Percentiles rank a stretch among this genome's conserved stretches.
phyloP scores from a whole-genome alignment of 1,140 invertebrate species.

The Macrotrachela quadricornifera region DNA sequence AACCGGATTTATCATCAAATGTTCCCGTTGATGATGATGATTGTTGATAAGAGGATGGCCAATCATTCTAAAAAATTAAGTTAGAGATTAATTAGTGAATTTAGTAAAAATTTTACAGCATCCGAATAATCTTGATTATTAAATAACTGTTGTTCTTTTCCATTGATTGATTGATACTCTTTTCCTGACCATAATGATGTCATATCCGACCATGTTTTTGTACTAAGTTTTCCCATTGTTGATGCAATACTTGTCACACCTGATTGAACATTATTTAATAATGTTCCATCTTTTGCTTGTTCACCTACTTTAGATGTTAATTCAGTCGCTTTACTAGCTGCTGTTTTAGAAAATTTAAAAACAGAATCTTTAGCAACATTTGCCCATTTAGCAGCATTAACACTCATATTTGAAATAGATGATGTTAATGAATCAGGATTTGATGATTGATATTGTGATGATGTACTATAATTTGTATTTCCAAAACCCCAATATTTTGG shows the following conservation, averaged over 20 bases:
- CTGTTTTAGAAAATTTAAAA: not conserved
- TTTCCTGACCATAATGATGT: not conserved
- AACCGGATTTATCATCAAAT: no score
- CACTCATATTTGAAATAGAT: constrained; percentile 1
- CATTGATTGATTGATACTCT: no score
- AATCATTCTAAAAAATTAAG: no score
- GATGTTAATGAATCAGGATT: no score
- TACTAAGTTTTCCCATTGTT: not conserved
- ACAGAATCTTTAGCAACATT: constrained; percentile 5
- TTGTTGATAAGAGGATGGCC: no score
- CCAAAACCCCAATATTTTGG: constrained; percentile 56
- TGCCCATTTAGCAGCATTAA: constrained; percentile 7
- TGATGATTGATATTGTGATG: no score
- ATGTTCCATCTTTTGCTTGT: constrained; percentile 2
- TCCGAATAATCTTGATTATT: no score
- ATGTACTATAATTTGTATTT: constrained; percentile 25
- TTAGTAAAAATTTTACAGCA: no score
- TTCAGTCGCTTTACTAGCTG: constrained; percentile 1
- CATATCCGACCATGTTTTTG: constrained; percentile 6
- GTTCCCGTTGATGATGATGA: no score
- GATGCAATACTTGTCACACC: not conserved
- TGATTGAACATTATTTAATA: not conserved
- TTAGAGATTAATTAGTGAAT: no score
- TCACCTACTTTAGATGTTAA: constrained; percentile 4
- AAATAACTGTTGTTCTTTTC: no score